Evolutionary conservation across 2,797 vertebrate species (phyloP).

Genomic region (Gambelia wislizenii): DNA sequence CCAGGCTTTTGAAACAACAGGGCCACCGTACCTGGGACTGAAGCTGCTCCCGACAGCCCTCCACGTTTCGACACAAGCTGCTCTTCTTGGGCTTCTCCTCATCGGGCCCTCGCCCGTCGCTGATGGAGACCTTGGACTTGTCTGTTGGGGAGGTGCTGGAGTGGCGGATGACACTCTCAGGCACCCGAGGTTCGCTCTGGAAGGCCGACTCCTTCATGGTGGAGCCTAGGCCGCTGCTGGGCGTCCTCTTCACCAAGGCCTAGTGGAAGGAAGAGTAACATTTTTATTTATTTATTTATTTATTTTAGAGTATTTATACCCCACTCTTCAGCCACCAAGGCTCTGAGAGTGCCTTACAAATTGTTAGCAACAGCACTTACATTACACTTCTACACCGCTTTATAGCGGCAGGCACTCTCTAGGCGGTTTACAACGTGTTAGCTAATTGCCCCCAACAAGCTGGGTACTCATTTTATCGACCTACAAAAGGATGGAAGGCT

Average conservation of each 20-base stretch:
- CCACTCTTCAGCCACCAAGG: no score
- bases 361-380: no score
- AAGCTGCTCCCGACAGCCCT: conserved; percentile 96
- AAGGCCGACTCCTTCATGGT: conserved; percentile 98
- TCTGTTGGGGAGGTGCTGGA: conserved; percentile 91
- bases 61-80: conserved; percentile 93
- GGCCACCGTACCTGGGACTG: conserved; percentile 85
- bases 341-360: no score
- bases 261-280: conserved; percentile 51
- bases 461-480: no score
- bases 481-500: no score
- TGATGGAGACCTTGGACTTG: conserved; percentile 94
- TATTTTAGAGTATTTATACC: no score
- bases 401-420: no score
- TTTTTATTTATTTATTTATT: no score
- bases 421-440: no score
- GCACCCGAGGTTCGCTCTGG: conserved; percentile 93
- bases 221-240: conserved; percentile 95
- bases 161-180: conserved; percentile 92
- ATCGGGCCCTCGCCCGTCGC: conserved; percentile 90
- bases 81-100: conserved; percentile 98
- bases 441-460: no score
- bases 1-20: no score
- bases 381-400: no score
- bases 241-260: conserved; percentile 97